Conservation (phyloP, 1,140 invertebrate species). For the Dolichoris vasculosae region DNA sequence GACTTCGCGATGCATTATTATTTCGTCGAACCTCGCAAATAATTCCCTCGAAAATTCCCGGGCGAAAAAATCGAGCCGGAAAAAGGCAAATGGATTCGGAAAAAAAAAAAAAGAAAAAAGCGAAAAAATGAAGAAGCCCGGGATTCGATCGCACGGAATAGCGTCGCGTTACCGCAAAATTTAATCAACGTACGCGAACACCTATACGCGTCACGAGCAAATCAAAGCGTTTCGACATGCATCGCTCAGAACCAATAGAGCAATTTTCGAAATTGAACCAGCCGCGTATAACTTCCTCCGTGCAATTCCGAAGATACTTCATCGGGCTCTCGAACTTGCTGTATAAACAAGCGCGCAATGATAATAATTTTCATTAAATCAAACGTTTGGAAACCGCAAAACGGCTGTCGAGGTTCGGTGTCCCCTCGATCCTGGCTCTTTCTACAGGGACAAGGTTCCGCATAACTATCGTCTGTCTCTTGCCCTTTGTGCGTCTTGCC, state of each 20-base stretch:
- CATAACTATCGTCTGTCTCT: background rate
- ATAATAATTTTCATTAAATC: constrained; percentile 55
- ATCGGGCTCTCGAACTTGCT: background rate
- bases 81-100: no score
- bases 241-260: constrained; percentile 1
- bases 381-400: constrained; percentile 43
- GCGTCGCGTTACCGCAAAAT: constrained; percentile 41
- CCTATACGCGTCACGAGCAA: background rate
- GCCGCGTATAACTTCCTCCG: constrained; percentile 13
- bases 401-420: constrained; percentile 5
- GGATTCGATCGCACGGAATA: background rate
- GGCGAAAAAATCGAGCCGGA: no score
- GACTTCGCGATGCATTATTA: no score
- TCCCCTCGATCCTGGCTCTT: background rate
- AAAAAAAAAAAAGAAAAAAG: background rate
- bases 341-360: constrained; percentile 33
- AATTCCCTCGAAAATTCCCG: no score
- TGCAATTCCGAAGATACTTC: constrained; percentile 49
- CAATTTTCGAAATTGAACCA: constrained; percentile 52
- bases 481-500: background rate
- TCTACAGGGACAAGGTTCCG: background rate
- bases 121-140: background rate
- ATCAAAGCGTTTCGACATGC: background rate
- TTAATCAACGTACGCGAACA: constrained; percentile 38
- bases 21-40: no score